Evolutionary conservation across 2,888 invertebrate genomes (phyloP).

Genomic region (Mechanitis mazaeus): DNA sequence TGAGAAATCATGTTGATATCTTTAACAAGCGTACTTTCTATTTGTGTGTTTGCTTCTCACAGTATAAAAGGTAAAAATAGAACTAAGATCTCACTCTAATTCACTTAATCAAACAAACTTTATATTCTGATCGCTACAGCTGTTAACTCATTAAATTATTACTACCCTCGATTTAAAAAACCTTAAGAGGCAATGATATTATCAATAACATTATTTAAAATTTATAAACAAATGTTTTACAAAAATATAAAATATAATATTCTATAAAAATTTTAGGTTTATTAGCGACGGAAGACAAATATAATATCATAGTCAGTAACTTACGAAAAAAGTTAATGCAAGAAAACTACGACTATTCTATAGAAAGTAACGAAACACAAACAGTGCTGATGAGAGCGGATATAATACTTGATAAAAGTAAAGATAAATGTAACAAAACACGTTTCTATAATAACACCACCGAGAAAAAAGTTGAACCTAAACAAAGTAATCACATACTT

Average conservation of each 20-base stretch:
- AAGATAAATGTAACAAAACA: background rate
- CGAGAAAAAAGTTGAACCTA: background rate
- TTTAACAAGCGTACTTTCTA: too few species aligned
- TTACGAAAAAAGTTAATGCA: conserved; percentile 13
- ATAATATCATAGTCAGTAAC: conserved; percentile 4
- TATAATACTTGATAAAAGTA: background rate
- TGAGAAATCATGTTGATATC: too few species aligned
- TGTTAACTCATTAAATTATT: too few species aligned
- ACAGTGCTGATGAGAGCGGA: background rate
- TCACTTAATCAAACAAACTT: too few species aligned
- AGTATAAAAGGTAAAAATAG: too few species aligned
- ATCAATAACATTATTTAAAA: too few species aligned
- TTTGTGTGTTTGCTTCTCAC: too few species aligned
- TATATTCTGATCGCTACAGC: too few species aligned
- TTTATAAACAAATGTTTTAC: too few species aligned
- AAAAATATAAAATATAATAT: background rate
- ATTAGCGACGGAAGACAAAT: background rate
- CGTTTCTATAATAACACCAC: background rate
- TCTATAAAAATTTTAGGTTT: background rate
- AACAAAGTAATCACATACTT: background rate
- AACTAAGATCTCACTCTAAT: too few species aligned
- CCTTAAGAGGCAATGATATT: too few species aligned
- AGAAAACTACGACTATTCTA: conserved; percentile 15
- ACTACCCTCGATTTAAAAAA: too few species aligned
- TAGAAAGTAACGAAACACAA: background rate